These are phyloP conservation scores for Pluvianellus socialis DNA, from an alignment of 2,113 vertebrate species.

Conservation along the genomic window DNA sequence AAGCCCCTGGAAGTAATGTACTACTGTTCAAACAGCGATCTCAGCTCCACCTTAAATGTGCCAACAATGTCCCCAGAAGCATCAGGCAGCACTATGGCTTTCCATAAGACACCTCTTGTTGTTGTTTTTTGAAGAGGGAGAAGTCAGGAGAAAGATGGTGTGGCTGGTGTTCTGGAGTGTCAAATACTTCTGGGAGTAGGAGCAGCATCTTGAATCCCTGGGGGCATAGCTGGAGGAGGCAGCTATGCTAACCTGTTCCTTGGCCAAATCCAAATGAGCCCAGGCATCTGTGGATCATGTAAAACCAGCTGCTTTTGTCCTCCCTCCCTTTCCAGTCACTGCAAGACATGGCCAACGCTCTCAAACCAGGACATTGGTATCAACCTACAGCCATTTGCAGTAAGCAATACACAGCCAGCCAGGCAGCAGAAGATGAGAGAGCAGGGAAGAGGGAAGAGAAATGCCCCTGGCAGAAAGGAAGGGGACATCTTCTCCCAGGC, in stretches of 20 bases:
- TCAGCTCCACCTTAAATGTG: not conserved
- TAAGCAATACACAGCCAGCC: not conserved
- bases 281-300: not conserved
- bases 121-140: not conserved
- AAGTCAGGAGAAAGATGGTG: not conserved
- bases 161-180: not conserved
- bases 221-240: not conserved
- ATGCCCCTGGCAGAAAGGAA: not conserved
- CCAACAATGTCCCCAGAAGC: not conserved
- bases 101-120: not conserved
- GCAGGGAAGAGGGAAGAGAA: not conserved
- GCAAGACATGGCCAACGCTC: fast-evolving
- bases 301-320: not conserved
- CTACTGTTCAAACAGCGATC: not conserved
- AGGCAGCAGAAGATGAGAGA: not conserved
- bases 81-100: not conserved
- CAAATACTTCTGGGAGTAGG: not conserved
- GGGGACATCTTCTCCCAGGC: not conserved
- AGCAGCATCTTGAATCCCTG: not conserved
- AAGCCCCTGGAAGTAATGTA: not conserved
- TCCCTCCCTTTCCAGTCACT: not conserved
- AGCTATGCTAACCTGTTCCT: not conserved
- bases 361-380: no score
- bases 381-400: not conserved
- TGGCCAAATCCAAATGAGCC: not conserved